Percentiles rank a stretch among this genome's conserved stretches.
Conservation (phyloP, 2,113 vertebrate genomes). For the Rousettus leschenaultii region DNA sequence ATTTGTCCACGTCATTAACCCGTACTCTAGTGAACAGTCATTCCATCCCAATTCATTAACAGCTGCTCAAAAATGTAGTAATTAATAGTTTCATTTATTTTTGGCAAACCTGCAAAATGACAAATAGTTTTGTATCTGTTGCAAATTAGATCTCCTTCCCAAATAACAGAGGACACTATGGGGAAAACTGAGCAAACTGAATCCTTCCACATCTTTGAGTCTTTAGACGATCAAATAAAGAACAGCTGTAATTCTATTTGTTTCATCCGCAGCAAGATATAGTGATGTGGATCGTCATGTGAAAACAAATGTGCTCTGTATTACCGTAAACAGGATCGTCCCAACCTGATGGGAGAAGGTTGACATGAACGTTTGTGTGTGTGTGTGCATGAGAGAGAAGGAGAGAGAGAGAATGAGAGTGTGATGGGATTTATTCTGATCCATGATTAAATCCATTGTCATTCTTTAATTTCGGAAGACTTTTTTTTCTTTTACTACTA, state of each 20-base stretch:
- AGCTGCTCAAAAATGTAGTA: conserved; percentile 86
- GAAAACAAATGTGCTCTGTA: conserved; percentile 51
- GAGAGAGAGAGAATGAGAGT: no score
- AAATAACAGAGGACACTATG: conserved; percentile 81
- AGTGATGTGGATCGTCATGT: conserved; percentile 36
- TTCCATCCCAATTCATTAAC: conserved; percentile 83
- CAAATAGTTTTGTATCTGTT: conserved; percentile 84
- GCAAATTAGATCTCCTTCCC: conserved; percentile 84
- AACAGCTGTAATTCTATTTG: conserved; percentile 77
- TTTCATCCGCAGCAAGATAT: conserved; percentile 71
- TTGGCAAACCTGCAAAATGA: conserved; percentile 84
- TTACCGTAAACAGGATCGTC: conserved; percentile 1
- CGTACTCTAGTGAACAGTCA: conserved; percentile 81
- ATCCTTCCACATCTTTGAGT: conserved; percentile 76
- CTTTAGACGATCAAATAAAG: conserved; percentile 81
- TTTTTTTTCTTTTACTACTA: conserved; percentile 31
- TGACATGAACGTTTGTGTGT: background rate
- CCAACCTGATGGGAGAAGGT: background rate
- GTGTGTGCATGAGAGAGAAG: background rate
- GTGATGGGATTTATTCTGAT: background rate
- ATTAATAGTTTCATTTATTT: conserved; percentile 90
- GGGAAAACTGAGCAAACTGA: conserved; percentile 70
- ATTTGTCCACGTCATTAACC: conserved; percentile 78
- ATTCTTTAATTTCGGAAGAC: conserved; percentile 6
- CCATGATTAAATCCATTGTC: background rate